Evolutionary conservation across 2,888 invertebrate species (phyloP), one percentile per base, ranked within the genome.

Genomic region (Gastracanthus pulcherrimus): DNA sequence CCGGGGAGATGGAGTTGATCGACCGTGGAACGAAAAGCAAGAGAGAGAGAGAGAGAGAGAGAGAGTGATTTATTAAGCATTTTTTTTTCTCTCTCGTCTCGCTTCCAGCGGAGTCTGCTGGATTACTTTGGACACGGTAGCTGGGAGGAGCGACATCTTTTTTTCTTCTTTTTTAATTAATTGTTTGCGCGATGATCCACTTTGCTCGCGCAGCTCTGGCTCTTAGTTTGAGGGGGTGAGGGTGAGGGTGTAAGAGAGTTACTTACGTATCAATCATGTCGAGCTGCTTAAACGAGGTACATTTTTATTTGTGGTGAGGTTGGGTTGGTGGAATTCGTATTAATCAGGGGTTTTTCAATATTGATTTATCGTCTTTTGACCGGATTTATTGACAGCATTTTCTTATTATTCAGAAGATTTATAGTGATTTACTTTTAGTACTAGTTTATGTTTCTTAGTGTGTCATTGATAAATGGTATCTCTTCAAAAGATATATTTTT

Each of bases 31-130:
- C 13, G 38, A 62, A 62, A 70, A 69, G 75, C n/a, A 64, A 67
- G 82, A 82, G 67, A 76, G 67, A 67, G 72, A 75, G 81, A 82
- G 82, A n/a, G 67, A 67, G 82, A 82, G 67, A 76, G 67, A 67
- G 72, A 75, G 81, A 82, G 82, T 76, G 80, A 82, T 77, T 76
- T 76, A 76, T 76, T 77, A 70, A 77, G 60, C 60, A 26, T 60
- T 60, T 34, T 62, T 74, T 74, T 55, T 45, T 69, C 23, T 26
- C 23, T 55, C 48, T 48, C 29, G 48, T 26, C 16, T 6, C 31
- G 31, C 26, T n/a, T n/a, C n/a, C n/a, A n/a, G 13, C 45, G 29
- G 13, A 11, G 23, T 19, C 23, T 9, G 23, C 3, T n/a, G 69
- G 69, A 69, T 60, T 69, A 75, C 36, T 66, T 64, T 38, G 19